phyloP scores from a whole-genome alignment of 2,797 vertebrate species.

The Danio tinwini region DNA sequence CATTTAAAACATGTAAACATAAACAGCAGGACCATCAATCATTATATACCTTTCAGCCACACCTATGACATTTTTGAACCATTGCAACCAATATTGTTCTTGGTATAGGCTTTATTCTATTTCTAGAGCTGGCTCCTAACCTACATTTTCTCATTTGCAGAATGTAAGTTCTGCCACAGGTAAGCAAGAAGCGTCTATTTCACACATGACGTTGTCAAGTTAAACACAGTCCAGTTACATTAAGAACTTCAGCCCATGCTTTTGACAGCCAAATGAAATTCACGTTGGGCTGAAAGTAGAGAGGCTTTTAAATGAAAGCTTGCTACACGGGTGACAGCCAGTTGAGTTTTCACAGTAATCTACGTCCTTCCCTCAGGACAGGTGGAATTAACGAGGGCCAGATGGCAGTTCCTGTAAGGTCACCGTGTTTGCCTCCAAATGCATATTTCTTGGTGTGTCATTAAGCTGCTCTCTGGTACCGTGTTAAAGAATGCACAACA shows the following conservation, averaged over 20 bases:
- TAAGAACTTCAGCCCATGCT: conserved; percentile 29
- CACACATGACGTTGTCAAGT: conserved; percentile 45
- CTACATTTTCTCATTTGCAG: neutral
- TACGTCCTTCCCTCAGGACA: conserved; percentile 63
- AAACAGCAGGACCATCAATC: no score
- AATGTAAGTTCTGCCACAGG: neutral
- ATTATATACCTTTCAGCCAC: neutral
- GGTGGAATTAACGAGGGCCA: conserved; percentile 63
- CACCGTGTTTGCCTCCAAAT: conserved; percentile 60
- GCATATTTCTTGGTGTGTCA: conserved; percentile 57
- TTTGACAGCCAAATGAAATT: conserved; percentile 53
- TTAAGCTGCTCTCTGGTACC: conserved; percentile 50
- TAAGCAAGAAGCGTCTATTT: conserved; percentile 10
- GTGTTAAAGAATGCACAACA: conserved; percentile 43
- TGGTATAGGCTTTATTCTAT: neutral
- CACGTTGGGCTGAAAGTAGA: conserved; percentile 48
- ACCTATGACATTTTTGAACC: neutral
- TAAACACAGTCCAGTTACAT: conserved; percentile 49
- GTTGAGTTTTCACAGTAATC: conserved; percentile 55
- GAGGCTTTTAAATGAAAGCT: conserved; percentile 50
- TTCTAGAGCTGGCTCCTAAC: neutral
- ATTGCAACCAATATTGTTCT: neutral
- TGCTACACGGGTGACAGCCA: conserved; percentile 32
- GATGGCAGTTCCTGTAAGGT: conserved; percentile 68
- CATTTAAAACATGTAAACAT: neutral